Conservation (phyloP, 2,888 invertebrate species). For the Argyresthia albistria region DNA sequence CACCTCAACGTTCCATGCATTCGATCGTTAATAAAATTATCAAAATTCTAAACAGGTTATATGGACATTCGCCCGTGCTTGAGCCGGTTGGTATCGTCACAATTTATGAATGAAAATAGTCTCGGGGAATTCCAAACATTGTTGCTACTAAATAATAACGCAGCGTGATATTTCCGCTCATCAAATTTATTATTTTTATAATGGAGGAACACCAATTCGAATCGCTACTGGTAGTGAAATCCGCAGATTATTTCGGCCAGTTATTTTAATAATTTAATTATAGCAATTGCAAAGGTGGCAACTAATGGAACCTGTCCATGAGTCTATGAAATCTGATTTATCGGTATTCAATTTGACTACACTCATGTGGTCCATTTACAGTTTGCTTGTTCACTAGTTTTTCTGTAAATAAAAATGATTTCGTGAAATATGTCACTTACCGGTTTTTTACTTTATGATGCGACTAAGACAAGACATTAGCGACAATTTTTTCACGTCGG, state of each 20-base stretch:
- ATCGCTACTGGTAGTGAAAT: conserved; percentile 60
- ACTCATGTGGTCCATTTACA: too few species aligned
- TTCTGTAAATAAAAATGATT: too few species aligned
- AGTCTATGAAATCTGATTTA: neutral
- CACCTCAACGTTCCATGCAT: conserved; percentile 55
- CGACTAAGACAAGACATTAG: too few species aligned
- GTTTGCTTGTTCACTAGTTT: too few species aligned
- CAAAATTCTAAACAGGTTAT: conserved; percentile 70
- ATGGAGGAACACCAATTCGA: conserved; percentile 42
- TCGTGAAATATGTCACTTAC: too few species aligned
- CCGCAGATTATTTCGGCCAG: conserved; percentile 30
- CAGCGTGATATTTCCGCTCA: conserved; percentile 67
- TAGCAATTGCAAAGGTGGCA: conserved; percentile 16
- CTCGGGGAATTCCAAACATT: conserved; percentile 69
- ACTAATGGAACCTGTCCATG: conserved; percentile 7
- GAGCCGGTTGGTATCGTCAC: conserved; percentile 37
- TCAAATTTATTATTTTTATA: conserved; percentile 52
- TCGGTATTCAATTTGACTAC: neutral
- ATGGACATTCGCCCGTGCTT: conserved; percentile 54
- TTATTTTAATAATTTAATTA: conserved; percentile 28
- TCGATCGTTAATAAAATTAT: conserved; percentile 71
- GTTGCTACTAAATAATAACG: conserved; percentile 67
- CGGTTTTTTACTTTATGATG: too few species aligned
- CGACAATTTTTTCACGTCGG: too few species aligned
- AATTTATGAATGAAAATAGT: conserved; percentile 69